Evolutionary conservation across 2,888 invertebrate genomes (phyloP), one percentile per base, ranked within the genome.

Genomic region (Cephus rjabovi): DNA sequence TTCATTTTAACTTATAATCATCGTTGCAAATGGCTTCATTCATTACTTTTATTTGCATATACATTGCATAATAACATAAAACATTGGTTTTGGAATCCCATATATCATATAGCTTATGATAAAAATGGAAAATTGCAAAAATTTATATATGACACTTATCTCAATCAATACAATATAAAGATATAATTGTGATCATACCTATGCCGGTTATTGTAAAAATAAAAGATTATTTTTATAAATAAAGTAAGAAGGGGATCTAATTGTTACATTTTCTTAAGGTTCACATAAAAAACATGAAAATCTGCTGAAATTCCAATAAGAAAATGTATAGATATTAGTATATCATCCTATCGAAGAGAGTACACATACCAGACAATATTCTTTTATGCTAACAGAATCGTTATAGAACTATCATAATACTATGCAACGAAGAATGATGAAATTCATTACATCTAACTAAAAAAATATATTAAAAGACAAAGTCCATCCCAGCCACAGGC

Each of bases 361-460:
- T 56, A 9, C 9, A 56, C 56, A 56, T 56, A 23, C 56, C 2
- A 56, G 56, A 56, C 1, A 56, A 9, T 23, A 56, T 56, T 23
- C 23, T 15, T 23, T 23, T 23, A 9, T 23, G 56, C 56, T 2
- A 56, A 1, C 23, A 56, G 23, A 23, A 56, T 56, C 56, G 23
- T 56, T 23, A 23, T 56, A 15, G 6, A 56, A 56, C 56, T 56
- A 56, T 9, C 9, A 23, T 56, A 9, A 56, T 9, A 23, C 6
- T 56, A 6, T 56, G 56, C 23, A 56, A 23, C 6, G 23, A 4
- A 56, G 23, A 56, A 56, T 56, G 9, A 73, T 70, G 68, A 77
- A 71, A 78, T 76, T 70, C 23, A 68, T 75, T n/a, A 74, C 40
- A 74, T 9, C 9, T 35, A 75, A 9, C 73, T 77, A 77, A 75